Evolutionary conservation across 2,888 invertebrate species (phyloP).

Genomic region (Lochmaea crataegi): DNA sequence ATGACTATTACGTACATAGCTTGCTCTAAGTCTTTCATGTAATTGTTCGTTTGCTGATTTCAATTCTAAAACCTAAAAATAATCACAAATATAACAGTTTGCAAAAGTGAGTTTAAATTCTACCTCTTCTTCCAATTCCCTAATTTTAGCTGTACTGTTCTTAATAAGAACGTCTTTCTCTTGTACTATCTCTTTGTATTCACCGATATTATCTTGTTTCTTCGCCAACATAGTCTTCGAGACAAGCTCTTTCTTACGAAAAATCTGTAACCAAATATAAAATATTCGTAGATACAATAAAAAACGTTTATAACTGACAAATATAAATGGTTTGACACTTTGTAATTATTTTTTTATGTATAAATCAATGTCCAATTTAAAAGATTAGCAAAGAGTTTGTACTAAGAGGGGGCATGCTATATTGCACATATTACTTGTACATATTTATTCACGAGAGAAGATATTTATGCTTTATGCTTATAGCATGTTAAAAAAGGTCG

Average conservation of each 20-base stretch:
- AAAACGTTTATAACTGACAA: background rate
- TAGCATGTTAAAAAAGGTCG: no score
- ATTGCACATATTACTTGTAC: no score
- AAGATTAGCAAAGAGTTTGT: background rate
- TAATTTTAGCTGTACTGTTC: constrained; percentile 47
- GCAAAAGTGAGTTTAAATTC: background rate
- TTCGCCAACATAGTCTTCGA: constrained; percentile 48
- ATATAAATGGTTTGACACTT: background rate
- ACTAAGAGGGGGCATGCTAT: no score
- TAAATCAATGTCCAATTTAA: background rate
- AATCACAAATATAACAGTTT: background rate
- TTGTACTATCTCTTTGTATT: constrained; percentile 49
- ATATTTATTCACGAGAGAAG: no score
- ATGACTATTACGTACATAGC: constrained; percentile 42
- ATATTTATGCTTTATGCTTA: no score
- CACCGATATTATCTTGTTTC: constrained; percentile 43
- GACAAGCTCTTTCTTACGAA: constrained; percentile 54
- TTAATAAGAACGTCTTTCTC: constrained; percentile 52
- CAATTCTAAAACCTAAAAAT: constrained; percentile 35
- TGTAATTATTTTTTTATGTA: background rate
- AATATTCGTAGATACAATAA: background rate
- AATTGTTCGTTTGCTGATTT: constrained; percentile 44
- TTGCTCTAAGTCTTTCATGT: constrained; percentile 33
- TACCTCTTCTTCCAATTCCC: constrained; percentile 47
- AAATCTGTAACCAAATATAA: constrained; percentile 47